Base-by-base conservation (phyloP, 2,113 vertebrate genomes). In the Ptilonorhynchus violaceus region DNA sequence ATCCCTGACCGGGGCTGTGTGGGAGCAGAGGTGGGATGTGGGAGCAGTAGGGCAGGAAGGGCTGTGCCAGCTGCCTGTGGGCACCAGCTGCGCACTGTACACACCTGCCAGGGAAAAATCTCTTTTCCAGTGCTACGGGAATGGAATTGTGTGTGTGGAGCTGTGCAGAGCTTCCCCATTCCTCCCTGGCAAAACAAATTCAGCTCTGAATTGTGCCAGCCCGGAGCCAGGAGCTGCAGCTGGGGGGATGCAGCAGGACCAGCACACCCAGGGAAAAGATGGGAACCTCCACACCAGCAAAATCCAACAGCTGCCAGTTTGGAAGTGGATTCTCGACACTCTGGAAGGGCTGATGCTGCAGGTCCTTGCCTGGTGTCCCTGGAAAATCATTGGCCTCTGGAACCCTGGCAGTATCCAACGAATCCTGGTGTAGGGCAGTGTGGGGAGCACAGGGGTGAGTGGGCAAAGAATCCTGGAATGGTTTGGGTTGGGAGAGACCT, bases 71-170 rank as follows among this genome's bases (percentile, higher is more conserved):
- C 77, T 79, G 82, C 53, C 69, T 17, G 3, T 9, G 30, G 44
- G 55, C 7, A 55, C n/a, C 49, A 47, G 49, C 47, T 13, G 3
- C 24, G 47, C 2, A 8, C 52, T 46, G 22, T 15, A 18, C 31
- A 23, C 13, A 13, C 35, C 47, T 50, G 44, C 37, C 49, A 22
- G 33, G 50, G 59, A 44, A 81, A 59, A 13, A 50, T 21, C 39
- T 53, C 55, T 88, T 53, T 68, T 52, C 25, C 42, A n/a, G 35
- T 3, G 5, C 50, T 47, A 47, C 42, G 28, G 23, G 28, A 37
- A 3, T 1, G 0, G 5, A 15, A 16, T 6, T 9, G 14, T 9
- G 1, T 13, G 62, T 4, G 2, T 0, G 1, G 20, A 74, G 47
- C 37, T 15, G n/a, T 8, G 7, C 49, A 27, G 53, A 7, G 2